Percentiles rank a stretch among this genome's conserved stretches.
These are phyloP conservation scores for Melanotus villosus DNA, from an alignment of 2,888 invertebrate species.

Conservation along the genomic window DNA sequence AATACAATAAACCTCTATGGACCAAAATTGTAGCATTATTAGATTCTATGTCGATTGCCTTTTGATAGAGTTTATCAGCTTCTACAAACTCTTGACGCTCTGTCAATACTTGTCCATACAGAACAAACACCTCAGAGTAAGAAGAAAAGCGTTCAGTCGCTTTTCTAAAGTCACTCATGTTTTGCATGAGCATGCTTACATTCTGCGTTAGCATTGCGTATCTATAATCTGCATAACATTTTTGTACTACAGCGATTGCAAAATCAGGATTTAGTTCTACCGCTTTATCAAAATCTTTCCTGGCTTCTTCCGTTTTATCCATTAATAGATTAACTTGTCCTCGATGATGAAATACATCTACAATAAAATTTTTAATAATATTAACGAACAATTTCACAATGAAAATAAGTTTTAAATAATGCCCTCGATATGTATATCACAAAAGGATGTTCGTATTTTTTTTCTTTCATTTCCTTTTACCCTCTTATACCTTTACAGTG, in stretches of 20 bases:
- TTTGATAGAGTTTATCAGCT: slow-evolving; percentile 86
- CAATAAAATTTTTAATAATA: no score
- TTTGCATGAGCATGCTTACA: slow-evolving; percentile 74
- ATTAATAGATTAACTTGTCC: slow-evolving; percentile 89
- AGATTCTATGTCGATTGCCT: slow-evolving; percentile 86
- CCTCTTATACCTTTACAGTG: no score
- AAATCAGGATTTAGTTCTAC: slow-evolving; percentile 87
- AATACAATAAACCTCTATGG: slow-evolving; percentile 85
- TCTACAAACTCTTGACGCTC: slow-evolving; percentile 88
- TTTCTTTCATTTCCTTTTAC: no score
- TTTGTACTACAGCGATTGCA: slow-evolving; percentile 90
- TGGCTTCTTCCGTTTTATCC: slow-evolving; percentile 86
- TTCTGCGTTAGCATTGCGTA: slow-evolving; percentile 63
- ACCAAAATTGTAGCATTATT: slow-evolving; percentile 89
- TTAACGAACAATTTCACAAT: no score
- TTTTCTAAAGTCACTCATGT: slow-evolving; percentile 81
- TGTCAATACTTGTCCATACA: slow-evolving; percentile 92
- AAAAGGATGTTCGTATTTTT: no score
- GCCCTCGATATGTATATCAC: no score
- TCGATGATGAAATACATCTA: slow-evolving; percentile 92
- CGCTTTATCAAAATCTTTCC: slow-evolving; percentile 86
- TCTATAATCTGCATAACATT: slow-evolving; percentile 89
- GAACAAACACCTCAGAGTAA: slow-evolving; percentile 88
- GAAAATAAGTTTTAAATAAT: no score
- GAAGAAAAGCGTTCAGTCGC: slow-evolving; percentile 85